Percentiles rank a stretch among this genome's conserved stretches.
phyloP scores from a whole-genome alignment of 2,888 invertebrate species.

The Caenorhabditis sinica region DNA sequence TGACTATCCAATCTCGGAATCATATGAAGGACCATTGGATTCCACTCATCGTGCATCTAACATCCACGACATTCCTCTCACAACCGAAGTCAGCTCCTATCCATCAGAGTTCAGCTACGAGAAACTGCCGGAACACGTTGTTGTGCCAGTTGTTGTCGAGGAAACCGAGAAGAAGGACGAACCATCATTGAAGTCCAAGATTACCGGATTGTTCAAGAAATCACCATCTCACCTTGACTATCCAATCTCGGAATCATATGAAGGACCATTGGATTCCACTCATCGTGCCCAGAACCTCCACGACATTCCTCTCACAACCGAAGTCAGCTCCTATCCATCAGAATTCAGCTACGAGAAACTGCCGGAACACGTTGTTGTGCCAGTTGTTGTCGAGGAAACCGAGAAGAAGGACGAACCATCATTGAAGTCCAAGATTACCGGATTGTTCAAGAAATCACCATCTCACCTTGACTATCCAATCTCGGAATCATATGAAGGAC shows the following conservation, averaged over 20 bases:
- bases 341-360: slow-evolving; percentile 34
- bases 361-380: slow-evolving; percentile 49
- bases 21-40: not conserved
- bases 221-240: slow-evolving; percentile 1
- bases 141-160: slow-evolving; percentile 33
- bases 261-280: not conserved
- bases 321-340: slow-evolving; percentile 2
- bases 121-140: slow-evolving; percentile 58
- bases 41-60: not conserved
- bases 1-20: slow-evolving; percentile 1
- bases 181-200: not conserved
- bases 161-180: slow-evolving; percentile 32
- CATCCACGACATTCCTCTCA: slow-evolving; percentile 14
- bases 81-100: slow-evolving; percentile 35
- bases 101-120: slow-evolving; percentile 61
- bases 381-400: slow-evolving; percentile 50
- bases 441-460: slow-evolving; percentile 51
- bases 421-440: slow-evolving; percentile 22
- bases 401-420: slow-evolving; percentile 30
- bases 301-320: slow-evolving; percentile 9
- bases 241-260: slow-evolving; percentile 2
- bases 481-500: not conserved
- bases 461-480: slow-evolving; percentile 69
- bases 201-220: not conserved
- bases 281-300: slow-evolving; percentile 15